Conservation (phyloP, 2,113 vertebrate genomes). For the Ardeotis arabs region DNA sequence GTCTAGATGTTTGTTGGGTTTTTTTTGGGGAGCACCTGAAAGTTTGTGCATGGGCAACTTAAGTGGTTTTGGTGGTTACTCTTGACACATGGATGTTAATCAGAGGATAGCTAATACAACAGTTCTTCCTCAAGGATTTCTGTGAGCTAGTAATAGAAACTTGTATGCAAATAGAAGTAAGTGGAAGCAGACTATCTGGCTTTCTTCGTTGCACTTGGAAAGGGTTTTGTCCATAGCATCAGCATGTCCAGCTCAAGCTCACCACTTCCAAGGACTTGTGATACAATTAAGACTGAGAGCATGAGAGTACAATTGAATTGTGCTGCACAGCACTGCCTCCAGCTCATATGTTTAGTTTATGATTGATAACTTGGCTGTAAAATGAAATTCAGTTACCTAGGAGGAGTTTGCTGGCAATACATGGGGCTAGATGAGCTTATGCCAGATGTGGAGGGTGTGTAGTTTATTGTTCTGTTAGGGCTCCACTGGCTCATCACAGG, state of each 20-base stretch:
- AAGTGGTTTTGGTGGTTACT: background rate
- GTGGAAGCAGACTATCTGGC: background rate
- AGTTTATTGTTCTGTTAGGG: background rate
- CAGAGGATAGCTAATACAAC: background rate
- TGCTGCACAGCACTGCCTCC: background rate
- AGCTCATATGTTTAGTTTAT: background rate
- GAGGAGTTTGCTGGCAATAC: background rate
- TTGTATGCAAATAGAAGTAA: background rate
- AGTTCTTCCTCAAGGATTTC: background rate
- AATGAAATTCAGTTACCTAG: background rate
- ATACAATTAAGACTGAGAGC: background rate
- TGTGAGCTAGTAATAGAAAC: background rate
- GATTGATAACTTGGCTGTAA: background rate
- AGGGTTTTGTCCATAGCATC: rapidly evolving
- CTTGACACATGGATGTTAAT: background rate
- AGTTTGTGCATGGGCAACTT: background rate
- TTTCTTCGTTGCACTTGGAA: background rate
- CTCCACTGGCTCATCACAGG: background rate
- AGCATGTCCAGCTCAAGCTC: background rate
- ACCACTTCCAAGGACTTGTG: rapidly evolving
- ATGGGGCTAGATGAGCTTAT: background rate
- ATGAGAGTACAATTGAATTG: background rate
- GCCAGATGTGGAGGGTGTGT: rapidly evolving
- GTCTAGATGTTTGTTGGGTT: background rate
- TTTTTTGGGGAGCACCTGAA: background rate